Base-by-base conservation (phyloP, 1,140 invertebrate species). In the Aphelinus certus region DNA sequence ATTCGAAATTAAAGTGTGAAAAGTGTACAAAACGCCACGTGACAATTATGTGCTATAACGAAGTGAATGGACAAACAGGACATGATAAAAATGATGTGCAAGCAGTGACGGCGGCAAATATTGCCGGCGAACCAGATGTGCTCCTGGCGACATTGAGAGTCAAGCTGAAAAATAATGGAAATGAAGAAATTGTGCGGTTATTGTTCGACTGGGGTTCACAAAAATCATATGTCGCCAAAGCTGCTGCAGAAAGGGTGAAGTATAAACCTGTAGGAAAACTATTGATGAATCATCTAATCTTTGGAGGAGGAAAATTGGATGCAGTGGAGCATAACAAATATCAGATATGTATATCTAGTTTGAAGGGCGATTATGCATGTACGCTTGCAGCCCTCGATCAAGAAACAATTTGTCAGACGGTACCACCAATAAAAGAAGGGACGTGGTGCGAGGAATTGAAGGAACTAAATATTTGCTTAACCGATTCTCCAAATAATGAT, bases 381-480 rank as follows among this genome's bases (percentile, higher is more conserved):
- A 75, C 75, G 57, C 80, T 80, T 48, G 43, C 51, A 2, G 76
- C 73, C 1, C 60, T 81, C 0, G 69, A 80, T n/a, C 62, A 80
- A 53, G 49, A 75, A 1, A 26, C 43, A 3, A 82, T 80, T 45
- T 81, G 78, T 43, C 60, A 67, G 1, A 69, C 70, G 6, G 75
- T 79, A 42, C 57, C 72, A 0, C n/a, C 7, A 1, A 61, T 71
- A 7, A 46, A 49, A 2, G 2, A 10, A 1, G 63, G 58, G 0
- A 48, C 70, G 6, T 81, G 75, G 76, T 10, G 42, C 1, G 9
- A 76, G 7, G 60, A 79, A 51, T 5, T 81, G 26, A 26, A 69
- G 47, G 3, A 64, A 0, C 57, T 66, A 3, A 65, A 76, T n/a
- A 80, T 83, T 58, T 0, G 60, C 10, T 58, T 83, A 0, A 76